Evolutionary conservation across 2,888 invertebrate species (phyloP), one percentile per base, ranked within the genome.

Genomic region (Drosophila kuntzei): DNA sequence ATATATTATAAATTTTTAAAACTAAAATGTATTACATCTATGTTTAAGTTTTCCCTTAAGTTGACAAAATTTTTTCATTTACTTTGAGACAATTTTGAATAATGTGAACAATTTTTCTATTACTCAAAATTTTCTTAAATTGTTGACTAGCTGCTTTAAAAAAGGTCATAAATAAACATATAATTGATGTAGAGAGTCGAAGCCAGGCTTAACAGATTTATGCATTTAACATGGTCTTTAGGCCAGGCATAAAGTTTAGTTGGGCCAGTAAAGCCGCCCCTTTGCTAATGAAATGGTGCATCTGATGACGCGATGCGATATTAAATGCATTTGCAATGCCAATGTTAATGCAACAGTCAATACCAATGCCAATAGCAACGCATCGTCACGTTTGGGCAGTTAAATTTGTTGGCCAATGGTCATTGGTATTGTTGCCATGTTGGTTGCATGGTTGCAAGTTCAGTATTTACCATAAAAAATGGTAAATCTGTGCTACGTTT

Each of bases 381-480:
- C 59, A 79, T 27, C 75, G 70, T 76, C 89, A 83, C 83, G 89
- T 84, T 89, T 65, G 63, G 51, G 85, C 75, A 87, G 83, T 83
- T 83, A 83, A 83, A 84, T 81, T 62, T 71, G 66, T 64, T 63
- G 67, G 61, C 67, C 69, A 62, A 63, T 82, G 88, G 76, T 43
- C 83, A 82, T 54, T 64, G 63, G 76, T 39, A 37, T 54, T 55
- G 44, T n/a, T n/a, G 43, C 14, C 50, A 76, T 62, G 50, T 43
- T 43, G 39, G 53, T 27, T 18, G 25, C 54, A 22, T n/a, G 29
- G 53, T 20, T n/a, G 43, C 57, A 25, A 57, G 14, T 12, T 22
- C 68, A 46, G 55, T 86, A 78, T 88, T 82, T 82, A 82, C 89
- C 89, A 82, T 89, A 83, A 82, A 89, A 87, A 82, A 82, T 82